Conservation (phyloP, 2,797 vertebrate species). For the Melanotaenia trifasciata region DNA sequence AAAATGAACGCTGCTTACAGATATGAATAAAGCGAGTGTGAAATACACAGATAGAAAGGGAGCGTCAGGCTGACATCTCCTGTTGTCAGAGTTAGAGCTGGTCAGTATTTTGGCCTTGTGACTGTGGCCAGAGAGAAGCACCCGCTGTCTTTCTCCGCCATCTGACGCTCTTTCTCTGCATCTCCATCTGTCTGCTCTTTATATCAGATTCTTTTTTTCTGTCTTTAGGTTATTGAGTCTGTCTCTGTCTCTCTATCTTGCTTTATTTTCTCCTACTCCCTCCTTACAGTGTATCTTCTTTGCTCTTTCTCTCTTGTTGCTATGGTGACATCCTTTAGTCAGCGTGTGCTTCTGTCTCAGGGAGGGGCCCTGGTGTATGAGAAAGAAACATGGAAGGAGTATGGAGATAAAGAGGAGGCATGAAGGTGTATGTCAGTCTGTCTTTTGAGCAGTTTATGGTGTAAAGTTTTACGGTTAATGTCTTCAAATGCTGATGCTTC, state of each 20-base stretch:
- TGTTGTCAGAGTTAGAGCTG: slow-evolving; percentile 62
- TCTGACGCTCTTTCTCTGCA: slow-evolving; percentile 75
- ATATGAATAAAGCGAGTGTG: slow-evolving; percentile 71
- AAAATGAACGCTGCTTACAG: slow-evolving; percentile 57
- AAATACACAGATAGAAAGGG: slow-evolving; percentile 50
- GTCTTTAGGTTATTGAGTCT: slow-evolving; percentile 67
- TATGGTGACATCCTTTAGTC: slow-evolving; percentile 81
- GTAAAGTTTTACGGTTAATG: slow-evolving; percentile 16
- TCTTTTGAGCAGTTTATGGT: slow-evolving; percentile 2
- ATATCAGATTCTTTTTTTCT: slow-evolving; percentile 53
- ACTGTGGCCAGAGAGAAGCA: slow-evolving; percentile 60
- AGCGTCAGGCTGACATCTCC: slow-evolving; percentile 62
- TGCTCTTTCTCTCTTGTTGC: slow-evolving; percentile 80
- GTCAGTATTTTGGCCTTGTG: slow-evolving; percentile 63
- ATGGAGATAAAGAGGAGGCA: slow-evolving; percentile 26
- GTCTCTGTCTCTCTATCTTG: slow-evolving; percentile 59
- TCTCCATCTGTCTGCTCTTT: slow-evolving; percentile 69
- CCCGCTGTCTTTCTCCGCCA: slow-evolving; percentile 73
- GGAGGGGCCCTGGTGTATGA: slow-evolving; percentile 76
- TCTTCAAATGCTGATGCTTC: neutral
- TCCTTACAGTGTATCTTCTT: slow-evolving; percentile 60
- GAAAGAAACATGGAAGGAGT: slow-evolving; percentile 56
- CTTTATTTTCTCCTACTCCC: slow-evolving; percentile 65
- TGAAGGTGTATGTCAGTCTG: slow-evolving; percentile 32
- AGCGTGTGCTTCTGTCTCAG: slow-evolving; percentile 66